Conservation (phyloP, 1,140 invertebrate genomes). For the Leptoteleia sp. region DNA sequence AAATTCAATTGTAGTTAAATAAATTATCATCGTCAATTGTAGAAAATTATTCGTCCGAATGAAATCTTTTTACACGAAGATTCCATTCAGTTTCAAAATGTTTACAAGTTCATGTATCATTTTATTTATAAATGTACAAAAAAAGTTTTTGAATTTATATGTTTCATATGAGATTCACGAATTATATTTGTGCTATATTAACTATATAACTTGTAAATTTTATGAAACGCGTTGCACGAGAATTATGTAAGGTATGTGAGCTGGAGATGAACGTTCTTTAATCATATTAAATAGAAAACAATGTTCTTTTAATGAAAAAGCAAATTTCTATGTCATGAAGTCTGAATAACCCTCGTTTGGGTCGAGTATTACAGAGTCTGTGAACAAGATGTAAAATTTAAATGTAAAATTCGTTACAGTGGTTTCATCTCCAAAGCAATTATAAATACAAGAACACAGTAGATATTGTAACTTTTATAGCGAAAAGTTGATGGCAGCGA, state of each 20-base stretch:
- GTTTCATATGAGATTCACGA: constrained; percentile 21
- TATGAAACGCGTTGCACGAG: constrained; percentile 21
- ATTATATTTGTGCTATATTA: constrained; percentile 9
- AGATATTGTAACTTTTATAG: constrained; percentile 48
- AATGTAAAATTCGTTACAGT: constrained; percentile 4
- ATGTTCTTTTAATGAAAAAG: no score
- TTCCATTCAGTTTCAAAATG: constrained; percentile 27
- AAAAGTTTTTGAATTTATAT: constrained; percentile 5
- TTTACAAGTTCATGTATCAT: constrained; percentile 31
- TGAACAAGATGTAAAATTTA: constrained; percentile 2
- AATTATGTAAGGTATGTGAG: background rate
- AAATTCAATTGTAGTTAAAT: constrained; percentile 43
- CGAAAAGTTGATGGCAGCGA: constrained; percentile 33
- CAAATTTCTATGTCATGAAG: constrained; percentile 10
- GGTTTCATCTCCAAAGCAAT: constrained; percentile 32
- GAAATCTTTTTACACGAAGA: constrained; percentile 8
- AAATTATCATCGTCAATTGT: constrained; percentile 53
- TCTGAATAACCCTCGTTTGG: constrained; percentile 16
- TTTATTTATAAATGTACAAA: constrained; percentile 4
- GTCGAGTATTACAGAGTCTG: constrained; percentile 19
- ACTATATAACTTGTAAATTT: constrained; percentile 37
- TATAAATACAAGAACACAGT: constrained; percentile 10
- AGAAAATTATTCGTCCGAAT: constrained; percentile 31
- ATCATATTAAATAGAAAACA: no score
- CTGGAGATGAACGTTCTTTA: constrained; percentile 22